Evolutionary conservation across 2,888 invertebrate species (phyloP).

Genomic region (Caenorhabditis sp.): DNA sequence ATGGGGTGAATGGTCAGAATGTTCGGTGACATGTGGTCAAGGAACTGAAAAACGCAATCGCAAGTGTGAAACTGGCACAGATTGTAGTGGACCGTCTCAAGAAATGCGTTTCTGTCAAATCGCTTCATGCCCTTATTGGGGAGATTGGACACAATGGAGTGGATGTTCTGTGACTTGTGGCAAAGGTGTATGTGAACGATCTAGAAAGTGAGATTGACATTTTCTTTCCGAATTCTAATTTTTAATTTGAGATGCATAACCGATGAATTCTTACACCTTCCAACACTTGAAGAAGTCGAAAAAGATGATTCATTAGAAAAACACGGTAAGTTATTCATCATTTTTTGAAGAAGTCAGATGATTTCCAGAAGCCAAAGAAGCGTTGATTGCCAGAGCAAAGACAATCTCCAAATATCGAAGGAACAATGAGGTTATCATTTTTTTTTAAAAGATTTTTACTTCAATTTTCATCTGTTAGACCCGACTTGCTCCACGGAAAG

Average conservation of each 20-base stretch:
- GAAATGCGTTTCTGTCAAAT: slow-evolving; percentile 55
- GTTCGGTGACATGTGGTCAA: slow-evolving; percentile 55
- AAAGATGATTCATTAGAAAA: slow-evolving; percentile 39
- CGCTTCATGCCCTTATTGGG: slow-evolving; percentile 57
- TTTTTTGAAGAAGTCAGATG: no score
- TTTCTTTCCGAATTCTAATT: not conserved
- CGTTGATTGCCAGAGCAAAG: slow-evolving; percentile 39
- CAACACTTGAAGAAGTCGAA: slow-evolving; percentile 52
- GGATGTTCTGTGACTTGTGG: slow-evolving; percentile 59
- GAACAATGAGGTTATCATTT: slow-evolving; percentile 24
- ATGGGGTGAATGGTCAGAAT: slow-evolving; percentile 56
- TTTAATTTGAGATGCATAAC: slow-evolving; percentile 42
- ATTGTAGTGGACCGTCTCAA: slow-evolving; percentile 39
- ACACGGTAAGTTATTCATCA: slow-evolving; percentile 23
- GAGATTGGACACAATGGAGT: slow-evolving; percentile 55
- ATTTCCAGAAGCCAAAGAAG: slow-evolving; percentile 41
- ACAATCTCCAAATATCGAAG: slow-evolving; percentile 36
- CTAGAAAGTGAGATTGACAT: slow-evolving; percentile 29
- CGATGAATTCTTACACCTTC: slow-evolving; percentile 56
- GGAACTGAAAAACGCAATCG: slow-evolving; percentile 46
- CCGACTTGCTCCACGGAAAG: slow-evolving; percentile 23
- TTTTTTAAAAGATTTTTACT: not conserved
- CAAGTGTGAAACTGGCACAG: slow-evolving; percentile 40
- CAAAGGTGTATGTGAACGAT: slow-evolving; percentile 51
- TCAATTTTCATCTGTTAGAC: not conserved